Base-by-base conservation (phyloP, 2,797 vertebrate genomes). In the Acipenser transmontanus region DNA sequence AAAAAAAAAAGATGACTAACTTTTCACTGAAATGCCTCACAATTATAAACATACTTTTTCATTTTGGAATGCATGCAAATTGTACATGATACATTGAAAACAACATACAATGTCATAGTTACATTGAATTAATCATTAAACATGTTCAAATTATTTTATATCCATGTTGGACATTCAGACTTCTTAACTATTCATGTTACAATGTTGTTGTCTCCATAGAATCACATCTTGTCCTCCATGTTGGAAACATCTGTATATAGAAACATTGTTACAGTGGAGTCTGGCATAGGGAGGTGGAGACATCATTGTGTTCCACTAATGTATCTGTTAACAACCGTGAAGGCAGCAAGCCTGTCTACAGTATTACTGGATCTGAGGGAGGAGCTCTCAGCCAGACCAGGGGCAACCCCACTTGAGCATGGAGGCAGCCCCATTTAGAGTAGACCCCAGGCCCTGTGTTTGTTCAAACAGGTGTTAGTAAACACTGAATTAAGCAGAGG, bases 141-240 rank as follows among this genome's bases (percentile, higher is more conserved):
- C 34, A 34, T 3, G 34, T 34, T 34, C 34, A 34, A 34, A 34
- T 85, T 85, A 87, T 87, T 81, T 79, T 86, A 86, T 85, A 81
- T 86, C 80, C 85, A 84, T 73, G 85, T 85, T 79, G 87, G 74
- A 74, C 76, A 64, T 87, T 87, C 82, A 86, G 82, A 79, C 85
- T 77, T 65, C 78, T 74, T 82, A 70, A 87, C 81, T 85, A 85
- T 71, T 64, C 49, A 69, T 71, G 72, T 34, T 3, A 34, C 34
- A 73, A 62, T 49, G 49, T 68, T 70, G 71, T 67, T 68, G 76
- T 70, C 76, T 71, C 68, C 73, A 75, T 80, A 78, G 72, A 77
- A 65, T 69, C 34, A 34, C 34, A 34, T 34, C 34, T 3, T 34
- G 34, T 4, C 34, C 67, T 66, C 73, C 81, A 17, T 81, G 82